Base-by-base conservation (phyloP, 2,888 invertebrate genomes). In the Ischnura elegans region DNA sequence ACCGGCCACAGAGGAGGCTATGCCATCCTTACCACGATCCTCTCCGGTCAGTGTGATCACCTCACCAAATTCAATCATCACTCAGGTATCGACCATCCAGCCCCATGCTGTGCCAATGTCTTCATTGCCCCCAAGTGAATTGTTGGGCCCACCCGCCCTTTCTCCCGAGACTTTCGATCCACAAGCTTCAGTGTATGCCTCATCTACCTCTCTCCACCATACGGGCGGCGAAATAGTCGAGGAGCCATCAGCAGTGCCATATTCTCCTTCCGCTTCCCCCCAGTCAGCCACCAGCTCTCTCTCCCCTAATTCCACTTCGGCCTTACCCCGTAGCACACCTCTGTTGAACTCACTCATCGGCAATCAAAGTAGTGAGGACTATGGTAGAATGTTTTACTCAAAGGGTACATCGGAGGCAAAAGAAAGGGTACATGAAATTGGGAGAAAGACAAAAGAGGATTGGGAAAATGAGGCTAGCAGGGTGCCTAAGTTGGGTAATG, bases 1-100 rank as follows among this genome's bases (percentile, higher is more conserved):
- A 95, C 95, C 94, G 93, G 96, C 95, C 0, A 21, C n/a, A 16
- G 94, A 94, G 93, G 94, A 94, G 76, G 93, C 93, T 46, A 93
- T 94, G 42, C n/a, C 93, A 16, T 93, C 93, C 51, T 90, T 93
- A 45, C 90, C 94, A n/a, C 94, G 94, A n/a, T 94, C 90, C 2
- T 90, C 90, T 13, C 90, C 94, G 21, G 94, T 94, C 16, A 94
- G 94, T 66, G 94, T 94, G 29, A 94, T 94, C 45, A 94, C 94
- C 42, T 94, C 94, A 13, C 94, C 93, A 61, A 85, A 29, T 36
- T 51, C 93, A 10, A 87, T 87, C 87, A 55, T 90, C 43, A 55
- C 90, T 21, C 90, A 90, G 43, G 45, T 61, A 13, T 61, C 90
- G 21, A 66, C 61, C 0, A 43, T 61, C 16, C 90, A 90, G 43